phyloP scores from a whole-genome alignment of 2,797 vertebrate species.

The Australoheros facetus region DNA sequence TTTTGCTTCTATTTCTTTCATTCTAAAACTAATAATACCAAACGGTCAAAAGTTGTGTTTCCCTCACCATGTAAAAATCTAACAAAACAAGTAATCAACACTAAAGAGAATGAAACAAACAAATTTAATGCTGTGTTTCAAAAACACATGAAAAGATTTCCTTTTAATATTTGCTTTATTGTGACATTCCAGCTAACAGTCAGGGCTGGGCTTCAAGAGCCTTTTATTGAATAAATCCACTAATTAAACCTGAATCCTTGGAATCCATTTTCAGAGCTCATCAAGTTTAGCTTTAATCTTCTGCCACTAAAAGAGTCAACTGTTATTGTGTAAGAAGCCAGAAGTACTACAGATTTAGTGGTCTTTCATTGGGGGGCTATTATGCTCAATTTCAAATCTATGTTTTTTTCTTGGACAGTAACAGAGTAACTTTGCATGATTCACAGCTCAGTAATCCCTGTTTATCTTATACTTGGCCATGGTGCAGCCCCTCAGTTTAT shows the following conservation, averaged over 20 bases:
- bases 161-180: neutral
- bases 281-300: neutral
- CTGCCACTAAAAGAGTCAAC: neutral
- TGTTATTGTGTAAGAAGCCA: neutral
- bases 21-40: neutral
- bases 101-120: too few species aligned
- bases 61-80: too few species aligned
- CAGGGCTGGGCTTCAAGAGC: neutral
- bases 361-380: neutral
- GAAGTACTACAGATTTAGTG: neutral
- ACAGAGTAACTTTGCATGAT: too few species aligned
- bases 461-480: too few species aligned
- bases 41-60: rapidly evolving
- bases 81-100: too few species aligned
- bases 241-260: neutral
- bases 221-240: neutral
- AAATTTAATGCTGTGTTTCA: too few species aligned
- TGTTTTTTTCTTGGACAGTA: neutral
- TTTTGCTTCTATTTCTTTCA: neutral
- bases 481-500: neutral
- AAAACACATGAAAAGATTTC: too few species aligned
- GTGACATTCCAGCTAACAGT: neutral
- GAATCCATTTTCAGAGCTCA: neutral
- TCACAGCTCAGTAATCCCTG: neutral
- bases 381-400: neutral